phyloP scores from a whole-genome alignment of 2,888 invertebrate genomes.

The Tetranychus piercei region DNA sequence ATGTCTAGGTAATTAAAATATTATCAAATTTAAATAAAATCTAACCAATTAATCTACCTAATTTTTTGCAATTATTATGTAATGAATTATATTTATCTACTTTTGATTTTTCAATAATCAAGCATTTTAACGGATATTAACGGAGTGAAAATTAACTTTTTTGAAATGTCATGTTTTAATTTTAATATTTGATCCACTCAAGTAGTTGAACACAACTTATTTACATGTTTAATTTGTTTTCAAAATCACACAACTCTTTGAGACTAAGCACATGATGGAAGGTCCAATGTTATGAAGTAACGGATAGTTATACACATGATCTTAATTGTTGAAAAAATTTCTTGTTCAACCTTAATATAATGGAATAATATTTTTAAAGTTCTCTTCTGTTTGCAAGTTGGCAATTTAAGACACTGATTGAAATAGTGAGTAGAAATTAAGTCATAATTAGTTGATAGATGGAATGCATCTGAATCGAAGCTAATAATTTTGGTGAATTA shows the following conservation, averaged over 20 bases:
- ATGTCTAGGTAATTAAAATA: too few relatives aligned
- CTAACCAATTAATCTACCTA: too few relatives aligned
- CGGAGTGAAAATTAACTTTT: too few relatives aligned
- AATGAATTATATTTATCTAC: too few relatives aligned
- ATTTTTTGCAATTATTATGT: too few relatives aligned
- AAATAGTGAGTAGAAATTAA: background rate
- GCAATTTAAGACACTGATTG: background rate
- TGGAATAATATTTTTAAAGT: background rate
- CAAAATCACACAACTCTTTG: background rate
- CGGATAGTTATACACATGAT: background rate
- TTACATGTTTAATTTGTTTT: conserved; percentile 30
- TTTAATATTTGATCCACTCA: conserved; percentile 29
- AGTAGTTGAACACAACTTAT: conserved; percentile 34
- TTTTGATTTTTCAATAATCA: too few relatives aligned
- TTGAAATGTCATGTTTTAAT: conserved; percentile 33
- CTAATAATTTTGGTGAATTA: background rate
- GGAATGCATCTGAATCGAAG: background rate
- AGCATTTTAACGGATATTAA: too few relatives aligned
- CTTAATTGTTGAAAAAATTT: background rate
- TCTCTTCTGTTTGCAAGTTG: background rate
- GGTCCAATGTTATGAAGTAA: background rate
- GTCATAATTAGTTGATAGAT: background rate
- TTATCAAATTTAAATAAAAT: too few relatives aligned
- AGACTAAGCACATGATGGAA: background rate
- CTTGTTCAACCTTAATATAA: background rate